These are phyloP conservation scores for Empis stercorea DNA, from an alignment of 2,888 invertebrate genomes.

Conservation along the genomic window DNA sequence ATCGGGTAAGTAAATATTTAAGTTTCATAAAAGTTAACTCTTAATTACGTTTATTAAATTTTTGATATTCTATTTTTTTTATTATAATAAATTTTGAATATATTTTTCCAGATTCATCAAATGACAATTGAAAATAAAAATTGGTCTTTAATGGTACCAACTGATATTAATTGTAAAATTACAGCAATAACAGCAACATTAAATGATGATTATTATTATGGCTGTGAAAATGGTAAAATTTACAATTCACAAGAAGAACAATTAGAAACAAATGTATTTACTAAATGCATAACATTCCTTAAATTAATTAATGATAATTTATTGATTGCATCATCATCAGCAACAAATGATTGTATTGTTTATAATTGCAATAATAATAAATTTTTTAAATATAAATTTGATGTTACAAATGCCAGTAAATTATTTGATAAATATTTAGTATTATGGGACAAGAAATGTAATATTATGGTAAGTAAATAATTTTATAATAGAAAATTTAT, in stretches of 20 bases:
- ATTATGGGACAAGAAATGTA: constrained; percentile 17
- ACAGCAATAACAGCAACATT: constrained; percentile 20
- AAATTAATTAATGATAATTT: constrained; percentile 20
- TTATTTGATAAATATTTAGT: constrained; percentile 19
- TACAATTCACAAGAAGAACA: constrained; percentile 15
- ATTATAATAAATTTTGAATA: not conserved
- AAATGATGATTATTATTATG: constrained; percentile 20
- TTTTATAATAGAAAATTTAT: no score
- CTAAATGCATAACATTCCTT: constrained; percentile 20
- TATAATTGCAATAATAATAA: constrained; percentile 10
- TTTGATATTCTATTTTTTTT: no score
- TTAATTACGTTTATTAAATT: no score
- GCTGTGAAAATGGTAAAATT: constrained; percentile 25
- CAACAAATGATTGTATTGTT: constrained; percentile 7
- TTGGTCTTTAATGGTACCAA: constrained; percentile 23
- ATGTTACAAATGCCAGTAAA: constrained; percentile 7
- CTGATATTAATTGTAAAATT: constrained; percentile 16
- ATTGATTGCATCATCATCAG: constrained; percentile 21
- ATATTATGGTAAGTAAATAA: constrained; percentile 19
- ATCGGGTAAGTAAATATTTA: constrained; percentile 18
- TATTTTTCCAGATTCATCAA: constrained; percentile 21
- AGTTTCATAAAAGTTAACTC: no score
- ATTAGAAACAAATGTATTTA: constrained; percentile 8
- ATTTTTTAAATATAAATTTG: not conserved
- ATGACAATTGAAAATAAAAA: constrained; percentile 18